Conservation (phyloP, 2,888 invertebrate genomes). For the Halictus ligatus region DNA sequence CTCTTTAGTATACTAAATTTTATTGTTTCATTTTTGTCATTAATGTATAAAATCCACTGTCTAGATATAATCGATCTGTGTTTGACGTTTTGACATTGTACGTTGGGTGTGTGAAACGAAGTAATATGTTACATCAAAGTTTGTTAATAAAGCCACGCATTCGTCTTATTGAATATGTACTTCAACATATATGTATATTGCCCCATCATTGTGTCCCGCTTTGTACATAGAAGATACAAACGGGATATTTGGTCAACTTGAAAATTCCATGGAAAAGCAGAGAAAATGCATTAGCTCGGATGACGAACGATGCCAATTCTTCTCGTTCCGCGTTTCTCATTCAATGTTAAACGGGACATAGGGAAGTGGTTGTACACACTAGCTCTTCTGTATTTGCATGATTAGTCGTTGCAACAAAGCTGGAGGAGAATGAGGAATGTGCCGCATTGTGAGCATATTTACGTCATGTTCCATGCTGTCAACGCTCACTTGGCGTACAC, state of each 20-base stretch:
- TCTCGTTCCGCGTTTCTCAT: background rate
- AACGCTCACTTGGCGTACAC: slow-evolving; percentile 9
- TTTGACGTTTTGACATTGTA: too few species aligned
- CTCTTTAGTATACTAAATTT: too few species aligned
- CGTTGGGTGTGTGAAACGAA: too few species aligned
- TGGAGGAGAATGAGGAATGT: slow-evolving; percentile 17
- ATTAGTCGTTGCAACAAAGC: slow-evolving; percentile 19
- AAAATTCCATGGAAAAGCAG: background rate
- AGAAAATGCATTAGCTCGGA: background rate
- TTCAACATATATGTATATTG: too few species aligned
- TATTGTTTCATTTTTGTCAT: too few species aligned
- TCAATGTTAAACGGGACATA: background rate
- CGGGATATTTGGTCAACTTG: background rate
- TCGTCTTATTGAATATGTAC: too few species aligned
- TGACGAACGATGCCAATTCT: background rate
- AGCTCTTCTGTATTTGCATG: slow-evolving; percentile 17
- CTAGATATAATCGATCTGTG: too few species aligned
- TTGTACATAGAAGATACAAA: background rate
- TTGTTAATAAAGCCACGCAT: too few species aligned
- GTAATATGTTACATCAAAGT: too few species aligned
- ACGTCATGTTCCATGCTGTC: slow-evolving; percentile 19
- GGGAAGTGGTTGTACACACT: background rate
- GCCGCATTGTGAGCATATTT: slow-evolving; percentile 21
- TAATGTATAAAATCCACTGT: too few species aligned
- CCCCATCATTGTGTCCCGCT: too few species aligned